Base-by-base conservation (phyloP, 2,797 vertebrate species). In the Muscicapa comitata region DNA sequence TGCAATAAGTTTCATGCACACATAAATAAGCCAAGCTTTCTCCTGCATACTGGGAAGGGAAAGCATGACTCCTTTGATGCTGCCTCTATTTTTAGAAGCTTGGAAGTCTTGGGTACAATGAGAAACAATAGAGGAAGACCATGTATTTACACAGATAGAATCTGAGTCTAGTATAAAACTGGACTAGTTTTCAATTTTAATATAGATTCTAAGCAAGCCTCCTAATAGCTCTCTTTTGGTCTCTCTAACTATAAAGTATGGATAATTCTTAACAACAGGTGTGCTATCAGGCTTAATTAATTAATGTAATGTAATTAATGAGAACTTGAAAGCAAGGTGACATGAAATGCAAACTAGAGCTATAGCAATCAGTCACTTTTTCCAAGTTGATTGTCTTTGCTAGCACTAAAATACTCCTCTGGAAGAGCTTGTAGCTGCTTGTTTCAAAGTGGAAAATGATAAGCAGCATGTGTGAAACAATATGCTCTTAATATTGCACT, bases 241-340 rank as follows among this genome's bases (percentile, higher is more conserved):
- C 53, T 86, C 65, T 86, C 48, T 86, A 93, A 73, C 59, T 47
- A 93, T 67, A 75, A 93, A 90, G 83, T 81, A 66, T 26, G 31
- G 91, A 48, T 94, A 93, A 94, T 96, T 94, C 82, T 78, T 94
- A 83, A 93, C 93, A 96, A 96, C 94, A 96, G 94, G 96, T 96
- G 95, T 86, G 73, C 90, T 88, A 96, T 94, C 79, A 93, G 91
- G 91, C 73, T 84, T 95, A 96, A 96, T 96, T 96, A 95, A 93
- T 96, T 96, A 95, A 96, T 48, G 58, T 96, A 90, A 96, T 94
- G 91, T 96, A 96, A 96, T 94, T 96, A 96, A 94, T 90, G 93
- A 91, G 89, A 91, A 83, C 93, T 95, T 93, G 82, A 95, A 95
- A 94, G 94, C 96, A 96, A 96, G 95, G 93, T 96, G 94, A 96